Base-by-base conservation (phyloP, 2,113 vertebrate species). In the Hippocampus guttulatus region DNA sequence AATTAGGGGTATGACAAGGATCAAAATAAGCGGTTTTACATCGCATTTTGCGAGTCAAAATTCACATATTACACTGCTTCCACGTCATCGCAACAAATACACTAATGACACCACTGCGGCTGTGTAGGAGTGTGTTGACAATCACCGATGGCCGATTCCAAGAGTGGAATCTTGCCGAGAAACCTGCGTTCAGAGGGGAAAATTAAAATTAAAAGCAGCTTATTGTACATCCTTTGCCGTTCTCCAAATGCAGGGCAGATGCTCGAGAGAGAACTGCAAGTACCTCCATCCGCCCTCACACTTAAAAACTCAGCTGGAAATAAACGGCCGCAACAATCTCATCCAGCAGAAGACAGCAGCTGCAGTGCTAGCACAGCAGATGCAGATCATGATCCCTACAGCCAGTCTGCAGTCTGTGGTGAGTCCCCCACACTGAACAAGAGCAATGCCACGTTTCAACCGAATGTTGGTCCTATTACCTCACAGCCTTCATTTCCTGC, bases 271-370 rank as follows among this genome's bases (percentile, higher is more conserved):
- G 88, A 98, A 98, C 89, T 98, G 96, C 94, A 98, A 98, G 86
- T 98, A 98, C 82, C 95, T 98, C 86, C 96, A 98, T 85, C 96
- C 96, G 73, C 96, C 96, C 63, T 95, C 94, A 58, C 96, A 98
- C 91, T 92, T 98, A 81, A 98, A 98, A 94, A 97, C 95, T 62
- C 96, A 97, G 66, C 90, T 98, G 83, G 96, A 98, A 92, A 98
- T 98, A 87, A 98, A 98, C 75, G 96, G 96, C 73, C 95, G 96
- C 78, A 98, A 98, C 93, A 98, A 97, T 87, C 92, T 98, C 84
- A 98, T 97, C 83, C 96, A 98, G 77, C 96, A 98, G 85, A 98
- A 98, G 92, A 98, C 95, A 12, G 95, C 95, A 74, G 95, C 96
- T 18, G 95, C 95, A 0, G 94, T 98, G 92, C 92, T 98, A 0